These are phyloP conservation scores for Dipodomys merriami DNA, from an alignment of 2,113 vertebrate genomes.

Conservation along the genomic window DNA sequence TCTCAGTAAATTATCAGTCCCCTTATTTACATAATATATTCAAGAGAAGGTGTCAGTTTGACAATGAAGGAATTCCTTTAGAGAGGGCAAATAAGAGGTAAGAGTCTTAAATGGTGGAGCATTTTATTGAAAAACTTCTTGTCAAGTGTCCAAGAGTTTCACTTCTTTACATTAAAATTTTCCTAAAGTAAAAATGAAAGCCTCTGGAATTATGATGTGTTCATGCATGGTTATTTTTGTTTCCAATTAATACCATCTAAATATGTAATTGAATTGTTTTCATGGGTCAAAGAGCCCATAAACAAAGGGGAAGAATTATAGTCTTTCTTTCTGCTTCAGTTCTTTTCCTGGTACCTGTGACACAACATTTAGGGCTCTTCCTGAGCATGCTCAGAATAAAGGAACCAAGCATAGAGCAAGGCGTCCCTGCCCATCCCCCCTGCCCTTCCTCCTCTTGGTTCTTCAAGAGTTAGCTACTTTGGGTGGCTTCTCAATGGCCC, in stretches of 20 bases:
- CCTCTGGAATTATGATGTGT: neutral
- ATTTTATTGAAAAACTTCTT: slow-evolving; percentile 41
- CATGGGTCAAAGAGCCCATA: neutral
- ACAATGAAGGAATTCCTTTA: slow-evolving; percentile 51
- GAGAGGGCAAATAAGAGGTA: slow-evolving; percentile 50
- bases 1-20: slow-evolving; percentile 55
- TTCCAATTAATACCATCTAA: slow-evolving; percentile 47
- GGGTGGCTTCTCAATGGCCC: neutral
- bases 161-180: slow-evolving; percentile 8
- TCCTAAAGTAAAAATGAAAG: neutral
- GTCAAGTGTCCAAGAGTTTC: slow-evolving; percentile 52
- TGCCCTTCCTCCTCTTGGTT: neutral
- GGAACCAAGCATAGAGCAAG: neutral
- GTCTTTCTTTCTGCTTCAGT: neutral
- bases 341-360: neutral
- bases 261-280: neutral
- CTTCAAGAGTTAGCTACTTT: neutral
- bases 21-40: slow-evolving; percentile 77
- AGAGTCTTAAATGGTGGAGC: neutral
- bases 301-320: neutral
- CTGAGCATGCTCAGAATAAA: neutral
- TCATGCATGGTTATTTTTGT: neutral
- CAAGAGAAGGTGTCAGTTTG: slow-evolving; percentile 26
- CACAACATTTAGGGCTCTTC: accelerated
- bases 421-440: neutral